Evolutionary conservation across 2,113 vertebrate species (phyloP).

Genomic region (Pelmatolapia mariae): DNA sequence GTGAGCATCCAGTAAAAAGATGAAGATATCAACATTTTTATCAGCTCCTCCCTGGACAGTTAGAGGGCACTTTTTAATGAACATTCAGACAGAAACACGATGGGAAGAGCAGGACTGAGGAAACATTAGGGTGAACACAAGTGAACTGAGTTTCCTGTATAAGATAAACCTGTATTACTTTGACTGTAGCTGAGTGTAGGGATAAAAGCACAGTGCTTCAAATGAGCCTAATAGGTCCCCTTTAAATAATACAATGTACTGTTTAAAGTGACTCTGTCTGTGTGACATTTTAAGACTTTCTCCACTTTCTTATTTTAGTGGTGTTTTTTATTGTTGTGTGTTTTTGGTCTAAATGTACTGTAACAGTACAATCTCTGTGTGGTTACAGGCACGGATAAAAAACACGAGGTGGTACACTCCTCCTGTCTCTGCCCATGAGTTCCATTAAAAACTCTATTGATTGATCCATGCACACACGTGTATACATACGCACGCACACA

Average conservation of each 20-base stretch:
- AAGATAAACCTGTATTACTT: background rate
- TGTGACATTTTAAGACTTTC: background rate
- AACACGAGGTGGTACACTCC: constrained; percentile 41
- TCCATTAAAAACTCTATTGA: constrained; percentile 68
- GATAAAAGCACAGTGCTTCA: background rate
- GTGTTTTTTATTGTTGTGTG: background rate
- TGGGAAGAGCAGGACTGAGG: background rate
- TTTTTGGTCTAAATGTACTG: background rate
- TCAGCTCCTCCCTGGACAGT: background rate
- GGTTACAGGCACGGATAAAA: constrained; percentile 26
- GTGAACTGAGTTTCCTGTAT: background rate
- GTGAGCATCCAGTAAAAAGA: background rate
- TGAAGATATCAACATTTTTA: background rate
- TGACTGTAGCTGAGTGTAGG: background rate
- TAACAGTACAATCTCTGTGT: background rate
- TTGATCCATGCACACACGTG: constrained; percentile 8
- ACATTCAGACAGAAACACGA: background rate
- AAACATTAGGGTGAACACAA: background rate
- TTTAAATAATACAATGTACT: background rate
- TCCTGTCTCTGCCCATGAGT: constrained; percentile 35
- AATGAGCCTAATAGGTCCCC: background rate
- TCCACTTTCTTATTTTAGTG: background rate
- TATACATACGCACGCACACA: background rate
- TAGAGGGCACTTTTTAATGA: background rate
- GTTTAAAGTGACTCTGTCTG: background rate